Evolutionary conservation across 2,888 invertebrate genomes (phyloP), one percentile per base, ranked within the genome.

Genomic region (Empis livida): DNA sequence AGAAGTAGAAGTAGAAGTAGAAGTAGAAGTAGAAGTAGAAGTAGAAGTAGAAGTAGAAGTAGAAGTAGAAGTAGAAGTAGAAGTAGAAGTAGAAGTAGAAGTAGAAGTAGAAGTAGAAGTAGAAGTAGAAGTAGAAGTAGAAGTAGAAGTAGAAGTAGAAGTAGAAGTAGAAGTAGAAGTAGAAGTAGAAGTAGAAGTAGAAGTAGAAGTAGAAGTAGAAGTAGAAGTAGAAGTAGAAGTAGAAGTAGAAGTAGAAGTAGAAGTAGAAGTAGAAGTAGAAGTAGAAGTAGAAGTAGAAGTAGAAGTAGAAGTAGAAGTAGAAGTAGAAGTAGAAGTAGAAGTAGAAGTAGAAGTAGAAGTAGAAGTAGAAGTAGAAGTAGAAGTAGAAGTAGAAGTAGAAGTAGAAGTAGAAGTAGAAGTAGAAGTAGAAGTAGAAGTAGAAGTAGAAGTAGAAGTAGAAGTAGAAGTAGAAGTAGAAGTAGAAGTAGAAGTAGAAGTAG

Each of bases 311-410:
- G 42, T 42, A 42, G 46, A 42, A 46, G 46, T 42, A 42, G 46
- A 46, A 46, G 46, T 42, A 42, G 46, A 46, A 46, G 46, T 42
- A 42, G 46, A 42, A 46, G 46, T 42, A 42, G 42, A 46, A 42
- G 46, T 42, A 42, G 46, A 46, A 46, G 46, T 42, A 42, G 46
- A 45, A 39, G 27, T 15, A n/a, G n/a, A 31, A 35, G 45, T 27
- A 45, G 20, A 37, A 23, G 35, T 23, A 41, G 48, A 45, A 45
- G 44, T 37, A 14, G 16, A 17, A 45, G 42, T 48, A 39, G 44
- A 45, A 48, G 44, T 44, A 27, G 27, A 44, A 23, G 17, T n/a
- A 44, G 40, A 35, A 20, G 44, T 30, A 3, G 23, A 16, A 14
- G 27, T 40, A 32, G 16, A 20, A 41, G 30, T 11, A 32, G 14